Evolutionary conservation across 2,888 invertebrate species (phyloP).

Genomic region (Stegophylla sp.): DNA sequence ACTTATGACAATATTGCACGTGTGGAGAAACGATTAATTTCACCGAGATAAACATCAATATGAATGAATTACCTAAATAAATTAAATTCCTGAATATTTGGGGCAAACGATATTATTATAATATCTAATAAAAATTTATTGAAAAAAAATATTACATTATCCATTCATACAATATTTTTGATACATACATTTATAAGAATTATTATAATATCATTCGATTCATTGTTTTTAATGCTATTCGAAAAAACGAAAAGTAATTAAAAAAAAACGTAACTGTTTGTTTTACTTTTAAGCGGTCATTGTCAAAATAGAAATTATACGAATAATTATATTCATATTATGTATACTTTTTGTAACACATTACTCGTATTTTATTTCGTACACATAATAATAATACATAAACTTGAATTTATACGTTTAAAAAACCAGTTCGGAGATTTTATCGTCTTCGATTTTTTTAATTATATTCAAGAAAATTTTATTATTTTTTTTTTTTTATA

Average conservation of each 20-base stretch:
- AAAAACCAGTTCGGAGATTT: conserved; percentile 21
- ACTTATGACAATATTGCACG: not conserved
- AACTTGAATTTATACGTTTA: not conserved
- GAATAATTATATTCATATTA: not conserved
- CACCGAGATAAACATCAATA: not conserved
- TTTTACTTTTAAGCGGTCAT: no score
- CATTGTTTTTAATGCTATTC: no score
- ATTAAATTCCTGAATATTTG: no score
- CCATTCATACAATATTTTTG: no score
- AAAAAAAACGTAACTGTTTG: no score
- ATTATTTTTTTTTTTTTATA: not conserved
- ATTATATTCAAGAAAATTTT: conserved; percentile 1
- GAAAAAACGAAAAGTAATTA: no score
- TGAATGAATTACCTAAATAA: not conserved
- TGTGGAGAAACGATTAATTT: not conserved
- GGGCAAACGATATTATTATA: no score
- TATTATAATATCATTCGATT: no score
- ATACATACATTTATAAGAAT: no score
- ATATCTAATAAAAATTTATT: no score
- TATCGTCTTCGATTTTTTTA: not conserved
- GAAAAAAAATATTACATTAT: no score
- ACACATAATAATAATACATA: not conserved
- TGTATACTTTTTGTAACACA: not conserved
- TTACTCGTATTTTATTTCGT: not conserved
- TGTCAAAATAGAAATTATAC: not conserved